Base-by-base conservation (phyloP, 2,888 invertebrate genomes). In the Spilarctia lutea region DNA sequence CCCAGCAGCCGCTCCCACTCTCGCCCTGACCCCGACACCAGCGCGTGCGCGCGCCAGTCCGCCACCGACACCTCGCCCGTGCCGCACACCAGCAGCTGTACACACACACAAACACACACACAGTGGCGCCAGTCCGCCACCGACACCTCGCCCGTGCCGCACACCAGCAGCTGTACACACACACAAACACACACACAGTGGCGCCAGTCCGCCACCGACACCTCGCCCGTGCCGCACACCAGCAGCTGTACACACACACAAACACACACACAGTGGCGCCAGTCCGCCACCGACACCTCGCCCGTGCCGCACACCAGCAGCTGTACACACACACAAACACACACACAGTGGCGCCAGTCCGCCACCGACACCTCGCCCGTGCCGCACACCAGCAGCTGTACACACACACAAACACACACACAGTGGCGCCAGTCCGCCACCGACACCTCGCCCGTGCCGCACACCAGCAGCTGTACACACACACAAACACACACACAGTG, bases 31-130 rank as follows among this genome's bases (percentile, higher is more conserved):
- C 98, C 98, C 89, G 98, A 97, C 76, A 98, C 97, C 81, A 98
- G 97, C 93, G 99, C 98, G 95, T 99, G 98, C 70, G 98, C 97
- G 87, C 98, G 98, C 94, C 99, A 98, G 95, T 99, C 99, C 39
- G 98, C 96, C 82, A 99, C 98, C 82, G 98, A 98, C 94, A 99
- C 98, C 91, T 99, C 98, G 69, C 98, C 98, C 82, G 99, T 98
- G 84, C 99, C 99, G 94, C 99, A 99, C 92, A 99, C 97, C 75
- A 99, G 94, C 85, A 99, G 95, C 98, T 98, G 93, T 97, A 56
- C 11, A 56, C 98, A 84, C 99, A 30, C 65, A 39, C 39, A 39
- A 3, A 39, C 91, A 98, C 98, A 56, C 52, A 52, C 52, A 52
- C 24, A 52, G 52, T 52, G 20, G 48, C 48, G 48, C 20, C 48